These are phyloP conservation scores for Aethes cnicana DNA, from an alignment of 2,888 invertebrate species.

Conservation along the genomic window DNA sequence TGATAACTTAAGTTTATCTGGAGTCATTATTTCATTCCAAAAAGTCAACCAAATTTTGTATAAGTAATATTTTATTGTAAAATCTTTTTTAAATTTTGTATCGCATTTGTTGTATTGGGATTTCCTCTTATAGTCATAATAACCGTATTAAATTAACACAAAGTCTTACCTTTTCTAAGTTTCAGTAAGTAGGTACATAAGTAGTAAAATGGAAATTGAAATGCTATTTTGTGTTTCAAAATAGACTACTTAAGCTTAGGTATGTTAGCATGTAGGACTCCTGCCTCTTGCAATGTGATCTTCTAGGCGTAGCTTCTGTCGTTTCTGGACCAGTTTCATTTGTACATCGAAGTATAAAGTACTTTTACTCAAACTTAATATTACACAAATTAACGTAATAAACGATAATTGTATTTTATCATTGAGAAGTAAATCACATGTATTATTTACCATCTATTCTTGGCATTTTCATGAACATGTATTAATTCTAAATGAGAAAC, in stretches of 20 bases:
- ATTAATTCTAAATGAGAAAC: conserved; percentile 15
- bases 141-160: too few relatives aligned
- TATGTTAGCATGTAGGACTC: conserved; percentile 44
- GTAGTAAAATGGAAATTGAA: too few relatives aligned
- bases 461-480: neutral
- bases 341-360: conserved; percentile 20
- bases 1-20: conserved; percentile 20
- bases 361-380: too few relatives aligned
- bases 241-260: neutral
- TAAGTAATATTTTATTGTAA: neutral
- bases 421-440: neutral
- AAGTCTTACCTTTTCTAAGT: too few relatives aligned
- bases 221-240: too few relatives aligned
- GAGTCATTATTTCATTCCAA: too few relatives aligned
- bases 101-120: neutral
- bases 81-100: neutral
- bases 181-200: too few relatives aligned
- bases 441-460: neutral
- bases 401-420: too few relatives aligned
- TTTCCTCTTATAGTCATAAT: too few relatives aligned
- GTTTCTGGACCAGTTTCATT: conserved; percentile 46
- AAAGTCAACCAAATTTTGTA: neutral
- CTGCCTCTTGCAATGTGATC: conserved; percentile 75
- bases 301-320: conserved; percentile 61
- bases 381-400: too few relatives aligned